Evolutionary conservation across 2,888 invertebrate genomes (phyloP), one percentile per base, ranked within the genome.

Genomic region (Norana najaformis): DNA sequence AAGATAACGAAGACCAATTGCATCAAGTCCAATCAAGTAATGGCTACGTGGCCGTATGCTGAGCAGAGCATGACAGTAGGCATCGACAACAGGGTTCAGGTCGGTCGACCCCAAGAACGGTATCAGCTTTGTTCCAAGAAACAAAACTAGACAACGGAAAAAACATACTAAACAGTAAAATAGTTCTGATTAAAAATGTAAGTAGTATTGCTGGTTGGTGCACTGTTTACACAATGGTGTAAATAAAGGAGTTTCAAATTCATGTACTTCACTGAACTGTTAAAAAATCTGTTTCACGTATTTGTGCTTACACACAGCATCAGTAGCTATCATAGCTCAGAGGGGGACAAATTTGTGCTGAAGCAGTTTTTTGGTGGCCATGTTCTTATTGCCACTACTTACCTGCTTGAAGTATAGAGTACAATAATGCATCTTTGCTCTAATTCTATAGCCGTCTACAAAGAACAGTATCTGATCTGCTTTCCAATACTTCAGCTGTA

Each of bases 51-150:
- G 90, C 23, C 83, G 30, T 69, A 23, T 41, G 30, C 88, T 89
- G 88, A 90, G 89, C 41, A 90, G 88, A n/a, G 90, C 90, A 34
- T 88, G 53, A 53, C 85, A 89, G 88, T 90, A 90, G 30, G 90
- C 89, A 34, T 89, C 82, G 23, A n/a, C 89, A 30, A 90, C 90
- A 13, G 41, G 41, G 36, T 90, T 34, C 23, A 90, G 38, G 35
- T 90, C 69, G 37, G 38, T 35, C 34, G 83, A 36, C 23, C 69
- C 69, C 34, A 90, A 53, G 23, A 89, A 89, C 14, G 47, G 69
- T 23, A 83, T 39, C 35, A 89, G 53, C 34, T 53, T 83, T 35
- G 69, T 88, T 35, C 89, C 89, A 20, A 89, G 39, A 36, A 39
- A 89, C 36, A 53, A 36, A 36, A 89, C 90, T 90, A 69, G 53